Percentiles rank a stretch among this genome's conserved stretches.
phyloP scores from a whole-genome alignment of 2,888 invertebrate species.

The Chloromyia formosa region DNA sequence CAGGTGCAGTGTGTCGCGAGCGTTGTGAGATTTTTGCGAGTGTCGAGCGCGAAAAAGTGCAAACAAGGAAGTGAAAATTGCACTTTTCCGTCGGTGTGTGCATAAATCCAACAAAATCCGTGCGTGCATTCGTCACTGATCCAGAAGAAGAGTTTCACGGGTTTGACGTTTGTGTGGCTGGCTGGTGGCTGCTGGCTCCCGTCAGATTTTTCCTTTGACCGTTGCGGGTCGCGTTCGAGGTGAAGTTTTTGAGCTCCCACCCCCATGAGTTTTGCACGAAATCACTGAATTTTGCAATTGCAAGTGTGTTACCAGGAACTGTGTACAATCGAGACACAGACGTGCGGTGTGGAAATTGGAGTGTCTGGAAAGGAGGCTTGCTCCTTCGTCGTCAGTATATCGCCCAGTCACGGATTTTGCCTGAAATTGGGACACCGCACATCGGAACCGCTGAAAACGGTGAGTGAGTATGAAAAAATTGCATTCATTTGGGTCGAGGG shows the following conservation, averaged over 20 bases:
- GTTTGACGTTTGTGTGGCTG: not conserved
- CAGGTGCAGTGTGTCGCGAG: conserved; percentile 14
- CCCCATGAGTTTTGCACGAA: not conserved
- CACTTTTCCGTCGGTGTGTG: not conserved
- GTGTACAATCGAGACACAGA: no score
- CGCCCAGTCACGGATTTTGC: not conserved
- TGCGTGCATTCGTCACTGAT: not conserved
- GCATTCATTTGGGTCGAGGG: not conserved
- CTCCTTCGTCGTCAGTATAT: no score
- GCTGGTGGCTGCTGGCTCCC: conserved; percentile 20
- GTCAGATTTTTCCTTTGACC: conserved; percentile 18
- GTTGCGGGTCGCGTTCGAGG: not conserved
- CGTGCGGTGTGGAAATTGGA: no score
- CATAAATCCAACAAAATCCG: not conserved
- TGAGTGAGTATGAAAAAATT: conserved; percentile 27
- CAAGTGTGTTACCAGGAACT: not conserved
- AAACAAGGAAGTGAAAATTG: not conserved
- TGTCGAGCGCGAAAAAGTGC: not conserved
- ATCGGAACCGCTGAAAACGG: not conserved
- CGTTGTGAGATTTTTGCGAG: conserved; percentile 1
- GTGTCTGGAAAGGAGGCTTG: no score
- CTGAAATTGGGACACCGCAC: conserved; percentile 12
- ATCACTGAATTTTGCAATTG: not conserved
- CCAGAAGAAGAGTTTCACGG: not conserved
- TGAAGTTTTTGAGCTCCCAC: conserved; percentile 13